phyloP scores from a whole-genome alignment of 2,888 invertebrate genomes.

The Electrophaes corylata region DNA sequence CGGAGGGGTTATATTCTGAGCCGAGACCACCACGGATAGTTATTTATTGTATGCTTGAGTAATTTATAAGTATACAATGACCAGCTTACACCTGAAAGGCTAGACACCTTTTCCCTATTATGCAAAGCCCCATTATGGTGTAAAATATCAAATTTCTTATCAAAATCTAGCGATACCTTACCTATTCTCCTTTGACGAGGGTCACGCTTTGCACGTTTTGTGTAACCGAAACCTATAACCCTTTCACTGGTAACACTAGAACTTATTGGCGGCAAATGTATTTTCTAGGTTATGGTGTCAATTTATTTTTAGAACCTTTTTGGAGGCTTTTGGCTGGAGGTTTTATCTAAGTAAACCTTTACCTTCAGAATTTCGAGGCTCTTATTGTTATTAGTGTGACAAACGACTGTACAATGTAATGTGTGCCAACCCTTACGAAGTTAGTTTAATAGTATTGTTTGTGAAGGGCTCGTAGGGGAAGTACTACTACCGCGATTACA shows the following conservation, averaged over 20 bases:
- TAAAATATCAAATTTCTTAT: conserved; percentile 36
- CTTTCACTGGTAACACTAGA: conserved; percentile 28
- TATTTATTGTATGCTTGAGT: background rate
- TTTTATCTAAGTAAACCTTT: background rate
- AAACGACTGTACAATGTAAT: too few species aligned
- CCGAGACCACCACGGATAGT: too few species aligned
- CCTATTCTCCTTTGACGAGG: conserved; percentile 37
- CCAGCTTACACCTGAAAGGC: conserved; percentile 14
- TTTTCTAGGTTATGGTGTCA: conserved; percentile 8
- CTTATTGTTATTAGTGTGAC: too few species aligned
- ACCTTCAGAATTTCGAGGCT: background rate
- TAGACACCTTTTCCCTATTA: conserved; percentile 9
- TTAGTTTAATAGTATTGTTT: too few species aligned
- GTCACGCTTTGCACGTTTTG: conserved; percentile 25
- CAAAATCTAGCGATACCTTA: conserved; percentile 25
- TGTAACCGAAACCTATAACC: conserved; percentile 27
- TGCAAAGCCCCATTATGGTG: conserved; percentile 19
- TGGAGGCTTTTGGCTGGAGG: background rate
- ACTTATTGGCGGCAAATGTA: conserved; percentile 3
- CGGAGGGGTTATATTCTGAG: too few species aligned
- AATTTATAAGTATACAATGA: background rate
- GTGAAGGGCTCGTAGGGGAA: too few species aligned
- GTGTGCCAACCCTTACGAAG: too few species aligned
- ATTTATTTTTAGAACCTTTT: background rate
- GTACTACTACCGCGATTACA: too few species aligned